Percentiles rank a stretch among this genome's conserved stretches.
phyloP scores from a whole-genome alignment of 2,888 invertebrate species.

The Orthosia cruda region DNA sequence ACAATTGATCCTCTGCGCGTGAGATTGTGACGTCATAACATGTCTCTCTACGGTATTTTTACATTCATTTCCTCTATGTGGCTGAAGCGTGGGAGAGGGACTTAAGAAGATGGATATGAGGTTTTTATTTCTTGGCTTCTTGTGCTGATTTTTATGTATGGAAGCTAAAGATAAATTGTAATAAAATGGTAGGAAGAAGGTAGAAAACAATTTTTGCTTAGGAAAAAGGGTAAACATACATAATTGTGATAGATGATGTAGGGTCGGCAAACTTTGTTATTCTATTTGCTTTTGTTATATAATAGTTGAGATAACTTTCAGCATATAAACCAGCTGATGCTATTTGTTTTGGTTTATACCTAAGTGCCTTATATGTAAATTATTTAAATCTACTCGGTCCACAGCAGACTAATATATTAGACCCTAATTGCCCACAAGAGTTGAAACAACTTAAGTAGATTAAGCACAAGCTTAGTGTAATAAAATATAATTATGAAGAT shows the following conservation, averaged over 20 bases:
- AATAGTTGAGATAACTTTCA: neutral
- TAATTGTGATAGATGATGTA: conserved; percentile 1
- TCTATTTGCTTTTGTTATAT: conserved; percentile 3
- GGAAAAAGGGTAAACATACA: neutral
- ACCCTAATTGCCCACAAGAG: neutral
- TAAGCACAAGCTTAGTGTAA: neutral
- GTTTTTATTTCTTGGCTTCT: conserved; percentile 8
- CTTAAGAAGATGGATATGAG: conserved; percentile 17
- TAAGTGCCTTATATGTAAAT: neutral
- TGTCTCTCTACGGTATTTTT: neutral
- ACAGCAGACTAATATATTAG: conserved; percentile 4
- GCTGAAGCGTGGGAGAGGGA: neutral
- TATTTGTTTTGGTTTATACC: neutral
- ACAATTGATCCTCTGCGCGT: neutral
- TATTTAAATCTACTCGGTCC: neutral
- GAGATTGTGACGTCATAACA: conserved; percentile 15
- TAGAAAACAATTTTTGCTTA: neutral
- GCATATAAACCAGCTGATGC: neutral
- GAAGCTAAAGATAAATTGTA: conserved; percentile 13
- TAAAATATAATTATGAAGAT: neutral
- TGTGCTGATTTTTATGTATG: conserved; percentile 15
- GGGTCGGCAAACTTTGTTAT: conserved; percentile 11
- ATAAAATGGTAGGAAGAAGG: neutral
- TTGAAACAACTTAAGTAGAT: neutral
- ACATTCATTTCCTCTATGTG: neutral